Conservation (phyloP, 1,140 invertebrate genomes). For the Babylonia areolata region DNA sequence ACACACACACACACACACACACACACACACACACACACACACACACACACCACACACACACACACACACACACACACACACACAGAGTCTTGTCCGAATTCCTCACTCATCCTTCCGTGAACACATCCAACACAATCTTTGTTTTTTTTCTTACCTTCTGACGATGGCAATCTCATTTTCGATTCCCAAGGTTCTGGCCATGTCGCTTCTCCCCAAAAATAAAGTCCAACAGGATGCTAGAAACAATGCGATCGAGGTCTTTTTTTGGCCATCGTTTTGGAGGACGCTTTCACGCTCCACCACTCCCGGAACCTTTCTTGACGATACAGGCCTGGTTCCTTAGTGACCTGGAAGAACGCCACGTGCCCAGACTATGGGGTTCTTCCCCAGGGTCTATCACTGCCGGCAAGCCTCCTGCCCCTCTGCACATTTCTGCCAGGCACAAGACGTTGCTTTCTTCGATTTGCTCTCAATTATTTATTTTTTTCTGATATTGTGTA, state of each 20-base stretch:
- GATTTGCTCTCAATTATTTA: no score
- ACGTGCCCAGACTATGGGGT: background rate
- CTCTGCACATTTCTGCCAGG: background rate
- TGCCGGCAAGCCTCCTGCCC: no score
- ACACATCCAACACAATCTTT: no score
- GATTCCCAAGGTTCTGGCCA: background rate
- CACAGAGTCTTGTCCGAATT: no score
- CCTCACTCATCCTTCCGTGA: no score
- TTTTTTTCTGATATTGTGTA: no score
- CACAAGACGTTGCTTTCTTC: background rate
- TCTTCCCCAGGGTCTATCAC: background rate
- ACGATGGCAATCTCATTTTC: background rate
- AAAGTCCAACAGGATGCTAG: background rate
- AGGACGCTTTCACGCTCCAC: background rate
- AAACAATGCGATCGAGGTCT: background rate
- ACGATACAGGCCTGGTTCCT: background rate
- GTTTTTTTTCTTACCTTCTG: background rate
- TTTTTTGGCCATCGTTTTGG: background rate
- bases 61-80: no score
- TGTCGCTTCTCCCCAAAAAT: background rate
- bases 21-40: no score
- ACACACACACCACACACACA: no score
- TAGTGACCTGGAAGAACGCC: background rate
- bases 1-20: no score
- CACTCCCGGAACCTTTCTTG: background rate